Evolutionary conservation across 2,888 invertebrate genomes (phyloP).

Genomic region (Drosophila anomalipes): DNA sequence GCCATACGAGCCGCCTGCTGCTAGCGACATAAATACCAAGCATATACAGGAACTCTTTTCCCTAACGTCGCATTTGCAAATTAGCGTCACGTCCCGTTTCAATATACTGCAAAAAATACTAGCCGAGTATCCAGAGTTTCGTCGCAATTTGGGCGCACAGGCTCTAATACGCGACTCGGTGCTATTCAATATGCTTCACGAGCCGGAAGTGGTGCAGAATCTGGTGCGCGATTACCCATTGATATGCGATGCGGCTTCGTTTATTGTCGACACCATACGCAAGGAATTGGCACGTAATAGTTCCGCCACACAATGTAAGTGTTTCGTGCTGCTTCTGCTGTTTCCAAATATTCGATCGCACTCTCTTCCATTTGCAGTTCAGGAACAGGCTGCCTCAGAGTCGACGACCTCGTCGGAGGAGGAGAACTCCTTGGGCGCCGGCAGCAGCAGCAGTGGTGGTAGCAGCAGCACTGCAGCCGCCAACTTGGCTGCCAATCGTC

Average conservation of each 20-base stretch:
- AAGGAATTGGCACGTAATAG: conserved; percentile 83
- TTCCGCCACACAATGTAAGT: conserved; percentile 74
- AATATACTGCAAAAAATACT: conserved; percentile 88
- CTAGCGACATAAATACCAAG: conserved; percentile 66
- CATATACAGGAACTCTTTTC: conserved; percentile 80
- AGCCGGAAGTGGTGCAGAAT: conserved; percentile 88
- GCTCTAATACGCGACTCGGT: conserved; percentile 91
- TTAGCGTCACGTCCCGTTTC: conserved; percentile 86
- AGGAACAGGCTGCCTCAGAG: conserved; percentile 83
- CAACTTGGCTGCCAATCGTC: conserved; percentile 59
- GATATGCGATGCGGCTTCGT: conserved; percentile 88
- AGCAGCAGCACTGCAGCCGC: conserved; percentile 62
- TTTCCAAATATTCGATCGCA: not conserved
- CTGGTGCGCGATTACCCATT: conserved; percentile 89
- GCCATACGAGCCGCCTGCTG: conserved; percentile 67
- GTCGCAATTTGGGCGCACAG: conserved; percentile 89
- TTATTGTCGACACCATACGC: conserved; percentile 84
- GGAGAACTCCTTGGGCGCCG: conserved; percentile 81
- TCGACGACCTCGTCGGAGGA: conserved; percentile 85
- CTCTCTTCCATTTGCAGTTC: conserved; percentile 55
- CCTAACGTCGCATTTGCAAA: conserved; percentile 83
- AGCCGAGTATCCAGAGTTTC: conserved; percentile 89
- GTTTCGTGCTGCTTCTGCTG: not conserved
- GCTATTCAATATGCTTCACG: conserved; percentile 88
- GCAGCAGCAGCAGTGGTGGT: conserved; percentile 76